Evolutionary conservation across 1,140 invertebrate genomes (phyloP), one percentile per base, ranked within the genome.

Genomic region (Neuroterus valhalla): DNA sequence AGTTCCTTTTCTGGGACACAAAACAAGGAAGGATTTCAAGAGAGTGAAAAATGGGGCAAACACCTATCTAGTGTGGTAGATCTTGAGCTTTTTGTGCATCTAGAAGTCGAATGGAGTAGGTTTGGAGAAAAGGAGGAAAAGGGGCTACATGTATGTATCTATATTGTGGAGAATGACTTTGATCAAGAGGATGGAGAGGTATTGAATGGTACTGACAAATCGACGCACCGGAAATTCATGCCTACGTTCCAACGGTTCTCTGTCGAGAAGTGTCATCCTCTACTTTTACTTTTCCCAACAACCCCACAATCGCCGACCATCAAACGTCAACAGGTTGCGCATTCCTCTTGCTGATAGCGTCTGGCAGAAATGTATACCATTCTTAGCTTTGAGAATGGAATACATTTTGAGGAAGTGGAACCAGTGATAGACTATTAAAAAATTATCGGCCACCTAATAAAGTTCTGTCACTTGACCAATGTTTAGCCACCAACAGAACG

Each of bases 151-250:
- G 15, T 19, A 21, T 62, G 55, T 62, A 62, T 31, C 55, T 62
- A 55, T 55, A 31, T 26, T 62, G 50, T 23, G 55, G 55, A 11
- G 55, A 62, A 38, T 62, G 55, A 23, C 3, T 62, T 62, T 23
- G 55, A 62, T 62, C 55, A 62, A 62, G 55, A 12, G 21, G 26
- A 62, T 26, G 31, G 55, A 62, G n/a, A 62, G 31, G 26, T 26
- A 12, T 38, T 15, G 55, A 62, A 38, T 31, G 31, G 26, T 26
- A 12, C n/a, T 15, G 55, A 62, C 23, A 62, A n/a, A 62, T 62
- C 55, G 23, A 62, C 55, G 55, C 55, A 62, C 55, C 55, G 55
- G 55, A 62, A 62, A 62, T 62, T 62, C 55, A 62, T 62, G 55
- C 55, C 55, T 50, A 62, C 52, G 52, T 62, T 62, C 55, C 55